Base-by-base conservation (phyloP, 2,797 vertebrate species). In the Chiloscyllium punctatum region DNA sequence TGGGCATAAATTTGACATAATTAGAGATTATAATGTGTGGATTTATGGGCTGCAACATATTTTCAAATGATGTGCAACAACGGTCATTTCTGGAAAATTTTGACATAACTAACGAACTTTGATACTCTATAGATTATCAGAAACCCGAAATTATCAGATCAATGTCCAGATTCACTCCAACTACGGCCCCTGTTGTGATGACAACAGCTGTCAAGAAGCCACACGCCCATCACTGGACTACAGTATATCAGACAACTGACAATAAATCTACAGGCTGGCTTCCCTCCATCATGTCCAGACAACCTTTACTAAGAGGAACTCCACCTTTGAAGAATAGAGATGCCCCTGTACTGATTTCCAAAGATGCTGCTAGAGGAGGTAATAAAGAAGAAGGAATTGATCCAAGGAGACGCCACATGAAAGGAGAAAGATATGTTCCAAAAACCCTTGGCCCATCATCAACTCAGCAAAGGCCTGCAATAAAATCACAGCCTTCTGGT, bases 381-480 rank as follows among this genome's bases (percentile, higher is more conserved):
- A 95, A 79, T 30, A 94, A 92, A 8, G 86, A 53, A 48, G 95
- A 94, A 0, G n/a, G 53, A 18, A 5, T 57, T 95, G 53, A 95
- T 71, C 25, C 21, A 72, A 69, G 9, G 5, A 51, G 69, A 16
- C 5, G 33, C 51, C 74, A 8, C 94, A 95, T 3, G 1, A 95
- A 51, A 53, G 68, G 96, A 82, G 96, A 97, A 96, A 96, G 96
- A 66, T 96, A 96, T 1, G 82, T 96, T n/a, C 51, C 90, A 82
- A 96, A 96, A 96, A 96, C 95, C 95, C 96, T 96, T 21, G 86
- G 95, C 37, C 95, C 96, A 0, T 95, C 96, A 9, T 90, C 77
- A 96, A 96, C 96, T 94, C 96, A 96, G 87, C 96, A 96, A 96
- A 96, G 90, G 94, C 48, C 95, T 95, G 96, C 97, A 95, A 9